Base-by-base conservation (phyloP, 2,113 vertebrate species). In the Malaclemys terrapin region DNA sequence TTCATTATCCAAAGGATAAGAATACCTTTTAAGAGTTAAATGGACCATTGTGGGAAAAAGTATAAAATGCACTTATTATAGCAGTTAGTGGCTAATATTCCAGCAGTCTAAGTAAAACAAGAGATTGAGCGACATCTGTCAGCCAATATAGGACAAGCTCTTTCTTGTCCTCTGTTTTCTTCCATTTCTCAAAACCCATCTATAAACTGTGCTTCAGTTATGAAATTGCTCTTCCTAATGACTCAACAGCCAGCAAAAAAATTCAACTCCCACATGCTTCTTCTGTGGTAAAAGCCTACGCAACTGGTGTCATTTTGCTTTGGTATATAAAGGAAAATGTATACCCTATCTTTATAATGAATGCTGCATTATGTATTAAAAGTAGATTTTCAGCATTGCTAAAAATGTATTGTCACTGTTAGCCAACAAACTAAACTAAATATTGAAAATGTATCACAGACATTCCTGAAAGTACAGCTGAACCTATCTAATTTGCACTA, bases 151-250 rank as follows among this genome's bases (percentile, higher is more conserved):
- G 38, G 38, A 45, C 6, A 45, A 42, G 19, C 35, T 76, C 87
- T 29, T 93, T 93, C 24, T 91, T 8, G 25, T 90, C 88, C 87
- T 4, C 20, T 88, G 29, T 90, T 93, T 91, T 4, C 29, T 88
- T 84, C 49, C 65, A 80, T 89, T 25, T 86, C 79, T 92, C 85
- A 92, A 96, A 95, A 79, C 29, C 47, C 22, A 82, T 53, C 42
- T 88, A 65, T 84, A 56, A 86, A 11, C 14, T 50, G 8, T 54
- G 54, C 92, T 91, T 47, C 85, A 88, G 72, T 79, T 81, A 84
- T 25, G 92, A 92, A 93, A 88, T 52, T 88, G 5, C 11, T 94
- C 78, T 65, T 89, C 78, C 85, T 91, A 95, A 88, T 94, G 69
- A 88, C 38, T 84, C 92, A 89, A 89, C 82, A 84, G 54, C 1